Evolutionary conservation across 2,797 vertebrate species (phyloP).

Genomic region (Schizopygopsis malacanthus): DNA sequence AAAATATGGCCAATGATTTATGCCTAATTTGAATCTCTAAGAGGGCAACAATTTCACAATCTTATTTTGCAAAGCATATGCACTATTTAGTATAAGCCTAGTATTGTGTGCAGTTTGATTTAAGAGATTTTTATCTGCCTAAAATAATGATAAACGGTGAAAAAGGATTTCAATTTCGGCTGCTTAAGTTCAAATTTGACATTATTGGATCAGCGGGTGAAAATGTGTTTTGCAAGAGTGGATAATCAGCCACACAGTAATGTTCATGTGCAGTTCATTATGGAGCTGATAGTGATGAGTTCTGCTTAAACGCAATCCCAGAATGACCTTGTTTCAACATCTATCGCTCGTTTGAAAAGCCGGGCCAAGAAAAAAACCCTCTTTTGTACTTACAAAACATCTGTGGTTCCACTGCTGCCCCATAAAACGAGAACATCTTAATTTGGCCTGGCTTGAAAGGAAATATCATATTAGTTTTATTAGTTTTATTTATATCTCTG

Average conservation of each 20-base stretch:
- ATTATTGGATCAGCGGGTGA: slow-evolving; percentile 15
- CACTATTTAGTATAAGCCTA: background rate
- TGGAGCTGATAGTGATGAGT: slow-evolving; percentile 29
- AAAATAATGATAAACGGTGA: slow-evolving; percentile 19
- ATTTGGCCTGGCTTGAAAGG: slow-evolving; percentile 60
- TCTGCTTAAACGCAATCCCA: slow-evolving; percentile 34
- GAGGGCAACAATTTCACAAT: background rate
- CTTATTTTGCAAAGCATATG: slow-evolving; percentile 6
- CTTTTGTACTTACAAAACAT: slow-evolving; percentile 56
- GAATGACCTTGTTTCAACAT: slow-evolving; percentile 47
- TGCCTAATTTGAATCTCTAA: background rate
- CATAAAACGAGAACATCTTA: slow-evolving; percentile 58
- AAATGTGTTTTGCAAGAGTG: slow-evolving; percentile 23
- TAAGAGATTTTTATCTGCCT: background rate
- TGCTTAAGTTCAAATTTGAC: slow-evolving; percentile 19
- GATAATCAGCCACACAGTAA: slow-evolving; percentile 42
- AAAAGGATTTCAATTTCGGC: slow-evolving; percentile 9
- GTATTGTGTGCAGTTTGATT: background rate
- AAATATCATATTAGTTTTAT: slow-evolving; percentile 63
- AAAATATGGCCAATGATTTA: background rate
- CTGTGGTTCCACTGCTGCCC: slow-evolving; percentile 50
- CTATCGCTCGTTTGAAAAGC: slow-evolving; percentile 51
- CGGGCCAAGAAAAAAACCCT: slow-evolving; percentile 30
- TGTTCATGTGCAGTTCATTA: slow-evolving; percentile 43
- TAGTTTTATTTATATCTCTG: slow-evolving; percentile 63